Evolutionary conservation across 92 coral and sea anemone genomes (phyloP).

Genomic region (Scolanthus callimorphus): DNA sequence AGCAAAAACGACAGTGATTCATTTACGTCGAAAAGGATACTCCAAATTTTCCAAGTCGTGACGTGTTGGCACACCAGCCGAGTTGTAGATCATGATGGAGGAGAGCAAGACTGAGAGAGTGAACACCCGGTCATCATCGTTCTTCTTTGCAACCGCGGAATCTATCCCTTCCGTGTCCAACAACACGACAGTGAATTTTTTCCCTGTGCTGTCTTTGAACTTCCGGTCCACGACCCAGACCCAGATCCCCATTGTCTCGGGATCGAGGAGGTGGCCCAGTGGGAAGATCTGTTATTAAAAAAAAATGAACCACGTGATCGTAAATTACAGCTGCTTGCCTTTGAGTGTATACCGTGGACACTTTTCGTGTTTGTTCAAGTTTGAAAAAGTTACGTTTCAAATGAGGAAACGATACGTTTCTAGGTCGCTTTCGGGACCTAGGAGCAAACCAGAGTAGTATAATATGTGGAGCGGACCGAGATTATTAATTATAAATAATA

Average conservation of each 20-base stretch:
- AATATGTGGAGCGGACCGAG: no score
- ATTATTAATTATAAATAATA: no score
- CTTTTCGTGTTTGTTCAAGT: no score
- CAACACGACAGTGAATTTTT: slow-evolving; percentile 66
- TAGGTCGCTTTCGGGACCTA: no score
- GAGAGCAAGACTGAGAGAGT: slow-evolving; percentile 68
- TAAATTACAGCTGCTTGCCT: no score
- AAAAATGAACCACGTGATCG: no score
- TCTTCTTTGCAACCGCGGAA: slow-evolving; percentile 28
- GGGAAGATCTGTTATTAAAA: slow-evolving; percentile 61
- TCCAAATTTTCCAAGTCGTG: slow-evolving; percentile 51
- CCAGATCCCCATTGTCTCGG: slow-evolving; percentile 92
- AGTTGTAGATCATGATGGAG: slow-evolving; percentile 73
- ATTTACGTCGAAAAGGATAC: no score
- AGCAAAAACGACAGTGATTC: no score
- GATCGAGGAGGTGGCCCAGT: slow-evolving; percentile 70
- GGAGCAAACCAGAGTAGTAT: no score
- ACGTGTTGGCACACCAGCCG: slow-evolving; percentile 52
- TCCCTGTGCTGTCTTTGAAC: slow-evolving; percentile 35
- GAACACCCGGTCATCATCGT: slow-evolving; percentile 60
- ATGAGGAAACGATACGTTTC: no score
- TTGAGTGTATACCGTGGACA: no score
- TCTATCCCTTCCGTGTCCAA: slow-evolving; percentile 84
- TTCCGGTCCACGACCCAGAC: slow-evolving; percentile 65
- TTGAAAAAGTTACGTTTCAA: no score